A percentile compares a stretch with the other conserved stretches of the same genome.
These are phyloP conservation scores for Acronicta leporina DNA, from an alignment of 2,888 invertebrate genomes.

Conservation along the genomic window DNA sequence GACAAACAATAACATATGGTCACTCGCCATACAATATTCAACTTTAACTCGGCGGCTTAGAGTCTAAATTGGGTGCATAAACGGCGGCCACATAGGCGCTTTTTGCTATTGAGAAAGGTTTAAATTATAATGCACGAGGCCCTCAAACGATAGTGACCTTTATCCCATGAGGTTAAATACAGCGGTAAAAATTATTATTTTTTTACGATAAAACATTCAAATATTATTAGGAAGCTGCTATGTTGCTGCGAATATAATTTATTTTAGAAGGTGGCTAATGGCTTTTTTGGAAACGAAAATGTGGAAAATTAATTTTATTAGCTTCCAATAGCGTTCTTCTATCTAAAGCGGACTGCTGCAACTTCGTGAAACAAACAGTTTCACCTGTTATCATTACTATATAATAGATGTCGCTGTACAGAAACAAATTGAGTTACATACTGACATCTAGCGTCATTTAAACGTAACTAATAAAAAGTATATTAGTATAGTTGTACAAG, in stretches of 20 bases:
- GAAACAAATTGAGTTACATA: background rate
- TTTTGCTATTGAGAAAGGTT: constrained; percentile 48
- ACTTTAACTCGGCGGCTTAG: constrained; percentile 25
- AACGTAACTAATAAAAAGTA: background rate
- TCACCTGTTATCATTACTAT: constrained; percentile 54
- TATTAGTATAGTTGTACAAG: too few species aligned
- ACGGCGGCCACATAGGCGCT: constrained; percentile 55
- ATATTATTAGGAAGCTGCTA: too few species aligned
- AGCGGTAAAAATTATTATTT: too few species aligned
- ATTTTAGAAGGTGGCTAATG: too few species aligned
- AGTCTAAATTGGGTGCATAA: constrained; percentile 49
- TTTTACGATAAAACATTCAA: too few species aligned
- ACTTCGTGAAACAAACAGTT: background rate
- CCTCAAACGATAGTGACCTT: constrained; percentile 45
- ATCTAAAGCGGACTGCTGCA: constrained; percentile 21
- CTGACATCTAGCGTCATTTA: background rate
- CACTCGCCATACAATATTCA: constrained; percentile 43
- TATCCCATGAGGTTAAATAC: constrained; percentile 5
- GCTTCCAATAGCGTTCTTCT: constrained; percentile 9
- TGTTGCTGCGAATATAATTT: too few species aligned
- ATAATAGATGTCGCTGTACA: constrained; percentile 56
- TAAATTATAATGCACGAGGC: constrained; percentile 72
- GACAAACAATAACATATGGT: constrained; percentile 86
- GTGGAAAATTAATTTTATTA: background rate
- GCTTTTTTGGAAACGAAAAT: too few species aligned